Base-by-base conservation (phyloP, 2,888 invertebrate genomes). In the Cantharis rufa region DNA sequence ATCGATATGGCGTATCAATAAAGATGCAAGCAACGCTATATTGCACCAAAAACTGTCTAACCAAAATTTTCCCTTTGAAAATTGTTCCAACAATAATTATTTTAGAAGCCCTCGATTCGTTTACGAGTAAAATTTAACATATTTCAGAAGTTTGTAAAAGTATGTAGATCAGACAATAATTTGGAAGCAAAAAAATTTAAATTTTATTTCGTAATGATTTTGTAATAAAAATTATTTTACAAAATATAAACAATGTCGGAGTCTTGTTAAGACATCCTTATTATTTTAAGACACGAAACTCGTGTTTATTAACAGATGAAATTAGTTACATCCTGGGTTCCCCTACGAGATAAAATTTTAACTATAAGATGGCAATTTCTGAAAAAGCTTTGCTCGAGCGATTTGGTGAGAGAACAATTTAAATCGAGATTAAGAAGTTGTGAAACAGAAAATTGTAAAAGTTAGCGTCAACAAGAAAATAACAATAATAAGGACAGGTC, bases 401-500 rank as follows among this genome's bases (percentile, higher is more conserved):
- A 16, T 62, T 15, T 63, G 15, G 1, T 63, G 16, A 63, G 13
- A 10, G 13, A 63, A 11, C 16, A 63, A 63, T 63, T 18, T 63
- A 18, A 18, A 15, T 18, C 16, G 63, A 63, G 10, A 18, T 63
- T 63, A 63, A 63, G 15, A 63, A 63, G 18, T 63, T 63, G 32
- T 21, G 7, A 18, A 71, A 32, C 64, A 64, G 0, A 71, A 71
- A 71, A 71, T 63, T 64, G 15, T 15, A 16, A 64, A 71, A 71
- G 63, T 63, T 71, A 28, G 71, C 16, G 64, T 64, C 21, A 64
- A 66, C 64, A 24, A 21, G 64, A 24, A 66, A 24, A 21, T 18
- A 21, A 18, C 18, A 24, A 66, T 24, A 71, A 64, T 71, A 63
- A 64, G 28, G 21, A 32, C 63, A 64, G 71, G 71, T 71, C 71